Conservation (phyloP, 1,140 invertebrate species). For the Drosophila equinoxialis region DNA sequence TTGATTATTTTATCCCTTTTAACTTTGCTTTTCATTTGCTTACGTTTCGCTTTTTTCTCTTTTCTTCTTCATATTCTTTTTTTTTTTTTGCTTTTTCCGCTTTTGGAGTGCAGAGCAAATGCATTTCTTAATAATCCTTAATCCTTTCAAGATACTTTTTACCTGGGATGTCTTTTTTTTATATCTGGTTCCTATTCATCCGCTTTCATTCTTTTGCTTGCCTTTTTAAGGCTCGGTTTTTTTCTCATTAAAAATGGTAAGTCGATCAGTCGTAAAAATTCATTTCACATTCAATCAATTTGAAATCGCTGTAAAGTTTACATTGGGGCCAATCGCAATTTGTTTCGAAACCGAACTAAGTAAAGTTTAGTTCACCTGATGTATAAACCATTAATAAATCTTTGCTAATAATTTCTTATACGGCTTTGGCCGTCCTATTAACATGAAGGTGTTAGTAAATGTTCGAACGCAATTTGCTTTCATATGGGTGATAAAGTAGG, state of each 20-base stretch:
- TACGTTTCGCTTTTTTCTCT: constrained; percentile 17
- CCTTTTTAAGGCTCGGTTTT: constrained; percentile 11
- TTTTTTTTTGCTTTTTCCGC: constrained; percentile 9
- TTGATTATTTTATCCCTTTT: constrained; percentile 59
- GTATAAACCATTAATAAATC: no score
- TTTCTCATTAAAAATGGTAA: constrained; percentile 51
- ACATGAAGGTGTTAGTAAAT: no score
- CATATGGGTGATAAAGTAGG: no score
- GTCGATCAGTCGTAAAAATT: constrained; percentile 65
- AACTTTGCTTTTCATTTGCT: constrained; percentile 58
- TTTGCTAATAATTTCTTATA: no score
- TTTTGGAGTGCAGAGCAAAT: constrained; percentile 31
- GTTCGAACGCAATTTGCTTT: no score
- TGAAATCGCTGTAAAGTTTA: constrained; percentile 26
- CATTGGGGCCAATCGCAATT: no score
- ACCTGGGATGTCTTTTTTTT: constrained; percentile 10
- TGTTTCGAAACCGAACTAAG: no score
- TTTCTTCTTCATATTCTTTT: background rate
- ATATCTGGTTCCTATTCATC: constrained; percentile 43
- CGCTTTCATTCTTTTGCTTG: background rate
- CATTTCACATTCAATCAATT: constrained; percentile 56
- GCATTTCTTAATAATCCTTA: constrained; percentile 65
- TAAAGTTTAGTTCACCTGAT: no score
- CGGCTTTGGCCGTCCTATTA: no score
- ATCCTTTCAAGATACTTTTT: constrained; percentile 32